These are phyloP conservation scores for Brachionus koreanus DNA, from an alignment of 1,140 invertebrate species.

Conservation along the genomic window DNA sequence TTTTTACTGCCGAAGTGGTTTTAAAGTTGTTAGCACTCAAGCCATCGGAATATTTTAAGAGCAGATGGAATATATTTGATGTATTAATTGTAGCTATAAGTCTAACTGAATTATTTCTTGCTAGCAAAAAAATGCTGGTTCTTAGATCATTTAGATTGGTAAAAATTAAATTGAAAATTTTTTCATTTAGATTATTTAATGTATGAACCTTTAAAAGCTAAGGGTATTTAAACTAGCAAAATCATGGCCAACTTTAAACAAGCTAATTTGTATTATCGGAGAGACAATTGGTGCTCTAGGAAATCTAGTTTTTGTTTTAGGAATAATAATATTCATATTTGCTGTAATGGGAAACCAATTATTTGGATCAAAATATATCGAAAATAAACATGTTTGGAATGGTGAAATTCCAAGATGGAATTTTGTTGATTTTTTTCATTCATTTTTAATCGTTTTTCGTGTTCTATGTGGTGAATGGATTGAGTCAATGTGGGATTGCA, in stretches of 20 bases:
- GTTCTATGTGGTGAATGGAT: constrained; percentile 98
- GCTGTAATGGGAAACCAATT: constrained; percentile 98
- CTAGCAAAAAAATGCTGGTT: constrained; percentile 83
- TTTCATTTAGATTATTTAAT: background rate
- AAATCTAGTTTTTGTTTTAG: constrained; percentile 93
- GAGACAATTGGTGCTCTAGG: constrained; percentile 93
- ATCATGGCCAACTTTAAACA: constrained; percentile 96
- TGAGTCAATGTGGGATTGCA: constrained; percentile 97
- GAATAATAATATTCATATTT: constrained; percentile 98
- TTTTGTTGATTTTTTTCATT: constrained; percentile 94
- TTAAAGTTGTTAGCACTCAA: constrained; percentile 93
- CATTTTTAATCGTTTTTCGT: constrained; percentile 96
- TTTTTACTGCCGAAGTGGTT: constrained; percentile 88
- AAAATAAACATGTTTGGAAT: constrained; percentile 47
- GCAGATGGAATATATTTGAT: constrained; percentile 98
- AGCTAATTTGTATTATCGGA: constrained; percentile 96
- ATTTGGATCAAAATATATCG: constrained; percentile 81
- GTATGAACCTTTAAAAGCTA: constrained; percentile 66
- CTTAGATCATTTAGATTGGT: constrained; percentile 87
- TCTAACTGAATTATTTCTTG: constrained; percentile 85
- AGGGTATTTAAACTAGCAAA: constrained; percentile 98
- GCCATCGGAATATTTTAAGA: constrained; percentile 96
- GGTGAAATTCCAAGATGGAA: constrained; percentile 67
- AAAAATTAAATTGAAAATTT: background rate
- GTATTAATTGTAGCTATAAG: constrained; percentile 94